phyloP scores from a whole-genome alignment of 2,888 invertebrate genomes.

The Lampropteryx suffumata region DNA sequence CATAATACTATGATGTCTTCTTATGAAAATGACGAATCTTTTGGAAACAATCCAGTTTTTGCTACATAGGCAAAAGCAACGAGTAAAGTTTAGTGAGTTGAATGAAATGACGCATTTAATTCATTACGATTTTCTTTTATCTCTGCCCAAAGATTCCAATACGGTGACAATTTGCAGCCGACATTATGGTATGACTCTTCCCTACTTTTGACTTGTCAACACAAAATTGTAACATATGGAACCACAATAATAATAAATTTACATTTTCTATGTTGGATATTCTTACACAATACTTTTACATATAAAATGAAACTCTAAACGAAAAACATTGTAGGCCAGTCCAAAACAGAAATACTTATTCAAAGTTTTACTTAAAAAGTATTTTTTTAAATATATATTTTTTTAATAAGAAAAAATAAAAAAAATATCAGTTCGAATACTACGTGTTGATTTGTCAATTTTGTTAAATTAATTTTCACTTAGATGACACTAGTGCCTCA shows the following conservation, averaged over 20 bases:
- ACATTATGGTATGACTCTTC: constrained; percentile 22
- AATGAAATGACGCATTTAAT: constrained; percentile 32
- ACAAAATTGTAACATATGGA: constrained; percentile 22
- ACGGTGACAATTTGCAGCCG: constrained; percentile 31
- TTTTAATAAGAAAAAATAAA: too few species aligned
- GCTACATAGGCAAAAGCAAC: neutral
- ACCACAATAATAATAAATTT: constrained; percentile 20
- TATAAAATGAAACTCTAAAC: too few species aligned
- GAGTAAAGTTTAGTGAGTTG: constrained; percentile 20
- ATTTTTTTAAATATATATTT: too few species aligned
- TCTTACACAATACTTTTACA: neutral
- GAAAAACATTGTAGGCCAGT: too few species aligned
- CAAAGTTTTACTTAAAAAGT: too few species aligned
- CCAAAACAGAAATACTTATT: too few species aligned
- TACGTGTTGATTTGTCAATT: too few species aligned
- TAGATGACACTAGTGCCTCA: too few species aligned
- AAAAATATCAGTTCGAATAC: too few species aligned
- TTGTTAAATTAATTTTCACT: too few species aligned
- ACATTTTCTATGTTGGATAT: constrained; percentile 9
- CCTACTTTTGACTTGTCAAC: constrained; percentile 23
- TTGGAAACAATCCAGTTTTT: neutral
- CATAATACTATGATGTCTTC: too few species aligned
- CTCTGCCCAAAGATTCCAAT: constrained; percentile 23
- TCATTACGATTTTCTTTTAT: constrained; percentile 35
- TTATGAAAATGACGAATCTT: neutral